These are phyloP conservation scores for Aspidiotus rigidus DNA, from an alignment of 2,888 invertebrate genomes.

Conservation along the genomic window DNA sequence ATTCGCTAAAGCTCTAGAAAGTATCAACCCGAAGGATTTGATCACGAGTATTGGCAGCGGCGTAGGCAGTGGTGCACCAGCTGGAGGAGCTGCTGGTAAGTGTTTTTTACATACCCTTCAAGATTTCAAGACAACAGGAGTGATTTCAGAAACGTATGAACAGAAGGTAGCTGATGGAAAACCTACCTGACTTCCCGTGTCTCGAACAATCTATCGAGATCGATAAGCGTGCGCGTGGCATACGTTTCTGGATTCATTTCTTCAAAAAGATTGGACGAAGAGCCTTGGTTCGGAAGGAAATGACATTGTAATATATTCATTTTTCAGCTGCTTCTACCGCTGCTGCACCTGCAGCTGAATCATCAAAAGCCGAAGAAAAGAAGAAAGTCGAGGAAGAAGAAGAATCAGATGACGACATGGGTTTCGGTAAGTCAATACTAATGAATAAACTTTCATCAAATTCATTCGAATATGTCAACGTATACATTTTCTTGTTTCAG, in stretches of 20 bases:
- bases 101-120: background rate
- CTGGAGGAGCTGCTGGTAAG: conserved; percentile 45
- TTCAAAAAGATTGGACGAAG: no score
- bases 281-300: no score
- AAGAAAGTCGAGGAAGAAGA: conserved; percentile 72
- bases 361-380: conserved; percentile 51
- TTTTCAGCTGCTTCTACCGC: conserved; percentile 47
- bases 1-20: conserved; percentile 93
- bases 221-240: no score
- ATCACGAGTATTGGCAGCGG: conserved; percentile 89
- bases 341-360: conserved; percentile 58
- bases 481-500: conserved; percentile 49
- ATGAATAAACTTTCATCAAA: background rate
- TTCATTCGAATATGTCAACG: conserved; percentile 10
- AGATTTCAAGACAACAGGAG: background rate
- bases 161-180: no score
- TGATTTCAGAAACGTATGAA: background rate
- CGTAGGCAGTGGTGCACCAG: conserved; percentile 74
- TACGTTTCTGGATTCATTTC: no score
- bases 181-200: no score
- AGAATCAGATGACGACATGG: conserved; percentile 88
- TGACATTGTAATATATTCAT: background rate
- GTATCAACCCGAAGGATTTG: conserved; percentile 83
- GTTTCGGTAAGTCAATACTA: conserved; percentile 59
- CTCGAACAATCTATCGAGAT: no score